Conservation (phyloP, 2,113 vertebrate genomes). For the Sturnira hondurensis region DNA sequence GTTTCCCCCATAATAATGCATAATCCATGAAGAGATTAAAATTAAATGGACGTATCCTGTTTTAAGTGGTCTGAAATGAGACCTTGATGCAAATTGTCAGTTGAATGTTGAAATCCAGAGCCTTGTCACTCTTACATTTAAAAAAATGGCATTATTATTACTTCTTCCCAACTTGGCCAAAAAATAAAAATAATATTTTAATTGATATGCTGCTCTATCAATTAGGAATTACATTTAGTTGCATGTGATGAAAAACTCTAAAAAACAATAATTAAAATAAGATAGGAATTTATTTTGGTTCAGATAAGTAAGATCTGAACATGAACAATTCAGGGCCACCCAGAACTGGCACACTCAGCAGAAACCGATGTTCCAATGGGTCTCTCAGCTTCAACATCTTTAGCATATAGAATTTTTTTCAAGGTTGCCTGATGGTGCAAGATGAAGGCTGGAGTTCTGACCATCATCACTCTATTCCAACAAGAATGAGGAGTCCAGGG, state of each 20-base stretch:
- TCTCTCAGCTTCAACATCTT: not conserved
- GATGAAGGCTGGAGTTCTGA: not conserved
- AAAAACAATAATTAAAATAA: not conserved
- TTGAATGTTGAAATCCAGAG: not conserved
- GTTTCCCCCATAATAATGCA: not conserved
- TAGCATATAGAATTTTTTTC: not conserved
- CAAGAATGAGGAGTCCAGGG: not conserved
- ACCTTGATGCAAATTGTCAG: not conserved
- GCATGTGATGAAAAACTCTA: not conserved
- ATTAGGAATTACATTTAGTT: not conserved
- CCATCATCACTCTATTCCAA: not conserved
- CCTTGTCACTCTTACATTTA: not conserved
- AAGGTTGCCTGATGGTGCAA: not conserved
- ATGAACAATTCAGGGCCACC: not conserved
- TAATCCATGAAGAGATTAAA: not conserved
- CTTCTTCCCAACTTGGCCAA: not conserved
- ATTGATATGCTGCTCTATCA: not conserved
- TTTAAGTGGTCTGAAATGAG: not conserved
- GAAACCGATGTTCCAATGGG: accelerated
- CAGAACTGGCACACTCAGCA: not conserved
- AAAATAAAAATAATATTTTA: not conserved
- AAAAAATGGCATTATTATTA: not conserved
- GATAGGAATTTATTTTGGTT: not conserved
- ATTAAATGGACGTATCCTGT: not conserved
- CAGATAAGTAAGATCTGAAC: not conserved